Conservation (phyloP, 2,888 invertebrate species). For the Shargacucullia verbasci region DNA sequence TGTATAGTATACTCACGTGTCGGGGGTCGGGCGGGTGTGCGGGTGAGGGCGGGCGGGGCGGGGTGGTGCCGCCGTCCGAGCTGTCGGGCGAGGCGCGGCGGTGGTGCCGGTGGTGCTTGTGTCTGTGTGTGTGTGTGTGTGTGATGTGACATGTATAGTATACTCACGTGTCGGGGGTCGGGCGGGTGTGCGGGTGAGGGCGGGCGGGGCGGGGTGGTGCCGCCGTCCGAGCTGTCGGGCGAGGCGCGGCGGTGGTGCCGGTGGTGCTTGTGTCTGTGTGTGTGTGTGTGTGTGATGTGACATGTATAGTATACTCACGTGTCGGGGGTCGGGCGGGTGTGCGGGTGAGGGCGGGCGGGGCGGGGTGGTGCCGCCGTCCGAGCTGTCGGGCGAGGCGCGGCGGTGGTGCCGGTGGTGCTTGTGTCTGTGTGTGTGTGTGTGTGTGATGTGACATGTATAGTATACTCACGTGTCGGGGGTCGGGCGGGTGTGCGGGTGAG, state of each 20-base stretch:
- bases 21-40: background rate
- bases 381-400: background rate
- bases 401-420: background rate
- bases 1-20: background rate
- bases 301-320: slow-evolving; percentile 6
- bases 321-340: slow-evolving; percentile 23
- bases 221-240: too few species aligned
- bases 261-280: too few species aligned
- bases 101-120: background rate
- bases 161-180: too few species aligned
- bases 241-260: too few species aligned
- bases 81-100: slow-evolving; percentile 22
- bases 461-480: slow-evolving; percentile 16
- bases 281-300: too few species aligned
- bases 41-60: slow-evolving; percentile 7
- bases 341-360: slow-evolving; percentile 42
- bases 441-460: background rate
- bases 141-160: too few species aligned
- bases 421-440: too few species aligned
- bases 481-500: slow-evolving; percentile 26
- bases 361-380: slow-evolving; percentile 51
- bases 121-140: too few species aligned
- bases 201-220: background rate
- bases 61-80: slow-evolving; percentile 33
- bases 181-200: background rate